phyloP scores from a whole-genome alignment of 2,888 invertebrate species.

The Drosophila yooni region DNA sequence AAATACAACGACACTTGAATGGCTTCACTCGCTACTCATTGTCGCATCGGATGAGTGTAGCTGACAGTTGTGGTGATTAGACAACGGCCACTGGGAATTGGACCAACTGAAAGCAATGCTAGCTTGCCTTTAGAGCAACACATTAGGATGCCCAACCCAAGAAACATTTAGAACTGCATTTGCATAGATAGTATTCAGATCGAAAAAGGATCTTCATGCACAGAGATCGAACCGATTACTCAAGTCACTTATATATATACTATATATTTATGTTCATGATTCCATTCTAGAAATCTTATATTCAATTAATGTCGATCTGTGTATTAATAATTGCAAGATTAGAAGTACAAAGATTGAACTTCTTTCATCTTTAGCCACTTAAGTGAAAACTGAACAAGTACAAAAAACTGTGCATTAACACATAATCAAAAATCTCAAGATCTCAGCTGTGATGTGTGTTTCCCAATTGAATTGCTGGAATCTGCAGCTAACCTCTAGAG shows the following conservation, averaged over 20 bases:
- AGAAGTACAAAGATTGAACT: background rate
- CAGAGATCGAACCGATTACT: background rate
- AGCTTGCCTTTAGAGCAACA: background rate
- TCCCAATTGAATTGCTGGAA: conserved; percentile 1
- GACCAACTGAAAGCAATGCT: conserved; percentile 7
- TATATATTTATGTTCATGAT: background rate
- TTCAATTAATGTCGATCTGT: background rate
- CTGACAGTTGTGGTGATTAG: conserved; percentile 53
- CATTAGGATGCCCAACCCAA: background rate
- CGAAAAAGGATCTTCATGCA: background rate
- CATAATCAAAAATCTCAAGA: background rate
- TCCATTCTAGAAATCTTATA: background rate
- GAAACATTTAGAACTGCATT: background rate
- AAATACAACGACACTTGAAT: conserved; percentile 70
- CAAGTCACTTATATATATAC: background rate
- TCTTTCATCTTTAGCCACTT: background rate
- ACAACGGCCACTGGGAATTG: conserved; percentile 18
- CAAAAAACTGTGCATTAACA: background rate
- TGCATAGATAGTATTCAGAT: background rate
- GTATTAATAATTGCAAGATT: background rate
- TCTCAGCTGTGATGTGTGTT: background rate
- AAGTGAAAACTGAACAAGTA: background rate
- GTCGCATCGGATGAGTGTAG: conserved; percentile 44
- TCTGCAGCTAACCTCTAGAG: conserved; percentile 20
- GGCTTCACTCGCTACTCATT: conserved; percentile 43